Evolutionary conservation across 2,797 vertebrate species (phyloP).

Genomic region (Coilia nasus): DNA sequence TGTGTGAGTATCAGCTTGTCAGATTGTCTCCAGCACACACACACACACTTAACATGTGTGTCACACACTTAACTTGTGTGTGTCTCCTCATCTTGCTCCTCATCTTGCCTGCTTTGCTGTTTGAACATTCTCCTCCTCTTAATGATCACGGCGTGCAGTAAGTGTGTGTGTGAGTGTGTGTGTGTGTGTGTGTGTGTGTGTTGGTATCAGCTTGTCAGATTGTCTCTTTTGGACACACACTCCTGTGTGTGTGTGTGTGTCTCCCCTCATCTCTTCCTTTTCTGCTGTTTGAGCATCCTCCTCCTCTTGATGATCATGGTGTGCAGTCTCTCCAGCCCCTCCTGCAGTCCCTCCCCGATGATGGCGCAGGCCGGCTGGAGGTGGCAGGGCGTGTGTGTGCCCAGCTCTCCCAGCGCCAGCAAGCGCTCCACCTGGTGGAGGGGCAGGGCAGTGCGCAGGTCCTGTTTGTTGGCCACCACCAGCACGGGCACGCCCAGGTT

Average conservation of each 20-base stretch:
- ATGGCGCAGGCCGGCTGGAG: constrained; percentile 92
- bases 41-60: not conserved
- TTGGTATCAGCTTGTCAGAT: not conserved
- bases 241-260: not conserved
- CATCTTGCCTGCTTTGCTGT: constrained; percentile 93
- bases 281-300: constrained; percentile 88
- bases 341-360: constrained; percentile 92
- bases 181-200: constrained; percentile 1
- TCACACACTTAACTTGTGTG: too few species aligned
- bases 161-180: not conserved
- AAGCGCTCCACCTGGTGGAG: constrained; percentile 87
- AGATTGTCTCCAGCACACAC: not conserved
- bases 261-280: constrained; percentile 84
- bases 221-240: not conserved
- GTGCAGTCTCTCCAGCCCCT: constrained; percentile 93
- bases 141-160: constrained; percentile 90
- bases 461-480: constrained; percentile 96
- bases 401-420: constrained; percentile 87
- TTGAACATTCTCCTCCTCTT: constrained; percentile 88
- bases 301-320: constrained; percentile 91
- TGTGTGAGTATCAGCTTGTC: not conserved
- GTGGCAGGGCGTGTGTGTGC: constrained; percentile 87
- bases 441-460: constrained; percentile 86
- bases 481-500: constrained; percentile 92
- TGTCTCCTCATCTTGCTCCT: too few species aligned